Evolutionary conservation across 2,113 vertebrate species (phyloP).

Genomic region (Chionodraco myersi): DNA sequence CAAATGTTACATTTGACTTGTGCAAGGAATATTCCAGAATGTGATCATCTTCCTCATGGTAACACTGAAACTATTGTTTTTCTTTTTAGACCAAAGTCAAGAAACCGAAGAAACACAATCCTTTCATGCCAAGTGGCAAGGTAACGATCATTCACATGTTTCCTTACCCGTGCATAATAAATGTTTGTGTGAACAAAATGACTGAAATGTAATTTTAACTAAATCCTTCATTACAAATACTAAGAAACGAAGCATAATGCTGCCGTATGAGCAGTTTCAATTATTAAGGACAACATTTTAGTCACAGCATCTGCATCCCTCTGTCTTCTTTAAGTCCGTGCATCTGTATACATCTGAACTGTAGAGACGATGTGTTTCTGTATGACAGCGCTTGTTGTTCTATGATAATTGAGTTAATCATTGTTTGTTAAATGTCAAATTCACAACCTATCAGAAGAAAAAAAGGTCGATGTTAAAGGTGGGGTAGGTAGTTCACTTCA

Average conservation of each 20-base stretch:
- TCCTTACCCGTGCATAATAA: not conserved
- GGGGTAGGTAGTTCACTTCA: too few species aligned
- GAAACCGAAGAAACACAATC: constrained; percentile 68
- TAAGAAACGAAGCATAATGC: not conserved
- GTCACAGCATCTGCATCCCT: too few species aligned
- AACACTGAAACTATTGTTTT: not conserved
- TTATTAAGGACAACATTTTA: too few species aligned
- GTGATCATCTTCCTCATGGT: not conserved
- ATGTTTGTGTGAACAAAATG: not conserved
- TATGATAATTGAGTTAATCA: not conserved
- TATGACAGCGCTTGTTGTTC: not conserved
- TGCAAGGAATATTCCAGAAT: not conserved
- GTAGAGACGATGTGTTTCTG: not conserved
- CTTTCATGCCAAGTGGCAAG: constrained; percentile 76
- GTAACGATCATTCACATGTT: constrained; percentile 40
- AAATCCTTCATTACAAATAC: not conserved
- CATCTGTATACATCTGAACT: too few species aligned
- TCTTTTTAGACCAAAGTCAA: constrained; percentile 62
- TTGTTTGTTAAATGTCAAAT: not conserved
- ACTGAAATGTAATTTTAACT: not conserved
- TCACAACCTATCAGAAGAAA: not conserved
- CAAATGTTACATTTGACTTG: not conserved
- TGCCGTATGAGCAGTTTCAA: not conserved
- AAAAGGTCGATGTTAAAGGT: too few species aligned
- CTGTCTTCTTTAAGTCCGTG: too few species aligned